phyloP scores from a whole-genome alignment of 2,888 invertebrate genomes.

The Epinotia brunnichana region DNA sequence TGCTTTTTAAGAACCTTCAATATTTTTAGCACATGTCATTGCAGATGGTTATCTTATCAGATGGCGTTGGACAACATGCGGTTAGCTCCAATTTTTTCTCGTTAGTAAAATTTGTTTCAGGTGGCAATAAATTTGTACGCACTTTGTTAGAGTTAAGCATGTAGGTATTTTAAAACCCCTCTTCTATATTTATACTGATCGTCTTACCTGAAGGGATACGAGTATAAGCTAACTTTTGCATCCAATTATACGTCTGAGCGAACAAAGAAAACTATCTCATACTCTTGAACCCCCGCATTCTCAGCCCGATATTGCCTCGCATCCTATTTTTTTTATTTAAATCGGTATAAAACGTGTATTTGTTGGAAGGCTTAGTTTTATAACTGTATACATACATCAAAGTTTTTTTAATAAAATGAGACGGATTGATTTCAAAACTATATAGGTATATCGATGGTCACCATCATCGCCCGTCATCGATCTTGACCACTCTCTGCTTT shows the following conservation, averaged over 20 bases:
- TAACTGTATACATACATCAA: background rate
- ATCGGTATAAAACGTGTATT: background rate
- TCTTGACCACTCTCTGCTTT: background rate
- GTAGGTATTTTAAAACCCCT: constrained; percentile 33
- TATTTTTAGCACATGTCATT: constrained; percentile 73
- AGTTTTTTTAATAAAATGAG: too few species aligned
- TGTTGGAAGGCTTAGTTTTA: background rate
- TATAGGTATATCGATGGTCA: too few species aligned
- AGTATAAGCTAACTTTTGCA: constrained; percentile 57
- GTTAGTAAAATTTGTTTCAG: constrained; percentile 56
- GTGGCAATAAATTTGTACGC: constrained; percentile 24
- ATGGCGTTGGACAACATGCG: constrained; percentile 71
- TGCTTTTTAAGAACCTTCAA: constrained; percentile 44
- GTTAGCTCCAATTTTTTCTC: constrained; percentile 64
- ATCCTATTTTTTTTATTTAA: constrained; percentile 45
- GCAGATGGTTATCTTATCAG: constrained; percentile 72
- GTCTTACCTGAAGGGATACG: constrained; percentile 23
- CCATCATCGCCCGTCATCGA: background rate
- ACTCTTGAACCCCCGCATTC: constrained; percentile 55
- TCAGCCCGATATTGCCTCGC: constrained; percentile 59
- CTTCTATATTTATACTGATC: constrained; percentile 1
- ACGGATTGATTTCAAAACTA: too few species aligned
- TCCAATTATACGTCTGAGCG: constrained; percentile 67
- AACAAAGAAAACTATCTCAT: constrained; percentile 72
- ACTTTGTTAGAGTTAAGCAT: background rate